phyloP scores from a whole-genome alignment of 2,888 invertebrate genomes.

The Melolontha melolontha region DNA sequence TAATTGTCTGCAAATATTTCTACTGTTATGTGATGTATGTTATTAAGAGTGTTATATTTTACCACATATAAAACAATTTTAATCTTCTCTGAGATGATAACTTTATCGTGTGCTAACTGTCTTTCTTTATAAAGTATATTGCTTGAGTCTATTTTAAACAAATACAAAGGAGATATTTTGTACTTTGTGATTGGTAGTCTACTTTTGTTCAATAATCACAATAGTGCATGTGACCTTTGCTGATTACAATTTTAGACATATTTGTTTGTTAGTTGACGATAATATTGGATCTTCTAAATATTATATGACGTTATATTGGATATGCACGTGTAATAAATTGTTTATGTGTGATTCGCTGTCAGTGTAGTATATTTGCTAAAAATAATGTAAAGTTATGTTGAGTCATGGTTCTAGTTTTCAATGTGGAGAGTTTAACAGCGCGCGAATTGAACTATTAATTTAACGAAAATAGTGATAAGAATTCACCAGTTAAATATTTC shows the following conservation, averaged over 20 bases:
- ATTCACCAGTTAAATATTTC: slow-evolving; percentile 47
- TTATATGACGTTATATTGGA: slow-evolving; percentile 22
- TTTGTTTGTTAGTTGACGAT: slow-evolving; percentile 5
- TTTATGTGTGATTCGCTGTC: slow-evolving; percentile 40
- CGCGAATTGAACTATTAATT: slow-evolving; percentile 48
- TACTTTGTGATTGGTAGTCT: slow-evolving; percentile 51
- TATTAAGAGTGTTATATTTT: slow-evolving; percentile 29
- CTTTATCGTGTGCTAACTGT: slow-evolving; percentile 18
- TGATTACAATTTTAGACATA: slow-evolving; percentile 47
- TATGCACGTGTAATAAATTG: slow-evolving; percentile 35
- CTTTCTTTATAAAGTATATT: slow-evolving; percentile 13
- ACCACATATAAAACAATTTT: neutral
- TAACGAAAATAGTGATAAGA: slow-evolving; percentile 49
- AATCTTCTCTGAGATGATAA: neutral
- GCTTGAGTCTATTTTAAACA: slow-evolving; percentile 50
- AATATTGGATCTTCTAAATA: slow-evolving; percentile 22
- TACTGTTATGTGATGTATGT: slow-evolving; percentile 26
- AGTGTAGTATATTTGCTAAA: slow-evolving; percentile 35
- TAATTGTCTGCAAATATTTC: slow-evolving; percentile 29
- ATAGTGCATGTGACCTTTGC: slow-evolving; percentile 59
- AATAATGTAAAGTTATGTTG: slow-evolving; percentile 47
- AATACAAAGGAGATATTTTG: slow-evolving; percentile 46
- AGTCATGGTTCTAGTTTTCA: slow-evolving; percentile 48
- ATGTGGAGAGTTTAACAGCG: slow-evolving; percentile 49
- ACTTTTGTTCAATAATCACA: slow-evolving; percentile 54